Evolutionary conservation across 2,888 invertebrate species (phyloP).

Genomic region (Carcina quercana): DNA sequence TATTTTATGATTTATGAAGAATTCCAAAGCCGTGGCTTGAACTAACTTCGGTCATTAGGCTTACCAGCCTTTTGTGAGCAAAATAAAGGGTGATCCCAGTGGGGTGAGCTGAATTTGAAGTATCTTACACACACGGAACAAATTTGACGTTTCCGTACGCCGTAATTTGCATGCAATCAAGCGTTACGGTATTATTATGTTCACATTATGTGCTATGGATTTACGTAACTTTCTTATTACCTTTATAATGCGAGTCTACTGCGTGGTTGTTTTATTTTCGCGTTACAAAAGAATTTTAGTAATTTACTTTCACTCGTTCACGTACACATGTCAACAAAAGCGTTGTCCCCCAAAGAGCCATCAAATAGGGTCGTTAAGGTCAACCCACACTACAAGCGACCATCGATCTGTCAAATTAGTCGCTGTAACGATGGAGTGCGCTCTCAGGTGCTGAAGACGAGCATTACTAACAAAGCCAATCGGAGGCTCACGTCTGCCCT

Average conservation of each 20-base stretch:
- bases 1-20: too few species aligned
- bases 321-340: background rate
- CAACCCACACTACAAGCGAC: slow-evolving; percentile 39
- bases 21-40: too few species aligned
- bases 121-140: slow-evolving; percentile 36
- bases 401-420: slow-evolving; percentile 72
- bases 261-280: too few species aligned
- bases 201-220: background rate
- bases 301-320: background rate
- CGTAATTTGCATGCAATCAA: slow-evolving; percentile 55
- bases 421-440: slow-evolving; percentile 38
- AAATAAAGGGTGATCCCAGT: slow-evolving; percentile 44
- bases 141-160: slow-evolving; percentile 45
- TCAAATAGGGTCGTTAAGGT: slow-evolving; percentile 39
- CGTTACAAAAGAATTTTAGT: background rate
- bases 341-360: background rate
- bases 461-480: slow-evolving; percentile 68
- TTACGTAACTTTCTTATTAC: background rate
- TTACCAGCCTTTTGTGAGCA: slow-evolving; percentile 42
- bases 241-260: too few species aligned
- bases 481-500: slow-evolving; percentile 51
- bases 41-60: slow-evolving; percentile 46
- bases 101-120: slow-evolving; percentile 31
- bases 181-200: slow-evolving; percentile 28
- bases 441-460: slow-evolving; percentile 56